Conservation (phyloP, 2,797 vertebrate species). For the Gadopsis marmoratus region DNA sequence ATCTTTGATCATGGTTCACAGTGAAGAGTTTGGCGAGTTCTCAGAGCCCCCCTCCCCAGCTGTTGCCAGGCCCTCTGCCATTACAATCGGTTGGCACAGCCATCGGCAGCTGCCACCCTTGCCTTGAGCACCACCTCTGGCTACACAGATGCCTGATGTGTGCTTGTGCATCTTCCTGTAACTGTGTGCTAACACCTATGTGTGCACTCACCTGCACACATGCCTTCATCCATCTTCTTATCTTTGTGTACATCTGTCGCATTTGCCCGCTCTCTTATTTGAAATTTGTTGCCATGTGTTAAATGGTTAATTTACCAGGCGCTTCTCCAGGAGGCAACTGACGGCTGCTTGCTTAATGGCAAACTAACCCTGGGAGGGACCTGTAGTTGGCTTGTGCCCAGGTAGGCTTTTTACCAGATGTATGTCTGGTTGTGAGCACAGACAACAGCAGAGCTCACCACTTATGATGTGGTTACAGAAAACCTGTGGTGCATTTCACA, state of each 20-base stretch:
- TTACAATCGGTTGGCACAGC: constrained; percentile 47
- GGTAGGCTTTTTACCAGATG: constrained; percentile 1
- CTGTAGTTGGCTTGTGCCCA: constrained; percentile 1
- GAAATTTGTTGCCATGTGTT: constrained; percentile 60
- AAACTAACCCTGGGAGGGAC: constrained; percentile 31
- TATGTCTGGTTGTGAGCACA: constrained; percentile 12
- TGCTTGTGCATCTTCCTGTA: constrained; percentile 19
- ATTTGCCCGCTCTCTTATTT: constrained; percentile 49
- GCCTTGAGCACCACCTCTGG: constrained; percentile 66
- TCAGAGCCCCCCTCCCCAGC: constrained; percentile 63
- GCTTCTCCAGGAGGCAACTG: constrained; percentile 10
- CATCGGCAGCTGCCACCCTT: constrained; percentile 54
- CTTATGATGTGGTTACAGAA: background rate
- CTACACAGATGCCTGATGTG: constrained; percentile 53
- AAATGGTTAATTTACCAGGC: constrained; percentile 46
- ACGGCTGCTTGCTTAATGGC: constrained; percentile 44
- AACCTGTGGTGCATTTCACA: background rate
- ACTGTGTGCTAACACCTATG: constrained; percentile 15
- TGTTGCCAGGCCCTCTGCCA: constrained; percentile 70
- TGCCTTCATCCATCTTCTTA: constrained; percentile 29
- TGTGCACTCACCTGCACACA: constrained; percentile 17
- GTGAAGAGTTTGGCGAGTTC: constrained; percentile 62
- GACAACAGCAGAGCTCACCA: background rate
- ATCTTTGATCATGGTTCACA: constrained; percentile 76
- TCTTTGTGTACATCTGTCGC: constrained; percentile 27